A percentile compares a stretch with the other conserved stretches of the same genome.
These are phyloP conservation scores for Vidua macroura DNA, from an alignment of 2,113 vertebrate species.

Conservation along the genomic window DNA sequence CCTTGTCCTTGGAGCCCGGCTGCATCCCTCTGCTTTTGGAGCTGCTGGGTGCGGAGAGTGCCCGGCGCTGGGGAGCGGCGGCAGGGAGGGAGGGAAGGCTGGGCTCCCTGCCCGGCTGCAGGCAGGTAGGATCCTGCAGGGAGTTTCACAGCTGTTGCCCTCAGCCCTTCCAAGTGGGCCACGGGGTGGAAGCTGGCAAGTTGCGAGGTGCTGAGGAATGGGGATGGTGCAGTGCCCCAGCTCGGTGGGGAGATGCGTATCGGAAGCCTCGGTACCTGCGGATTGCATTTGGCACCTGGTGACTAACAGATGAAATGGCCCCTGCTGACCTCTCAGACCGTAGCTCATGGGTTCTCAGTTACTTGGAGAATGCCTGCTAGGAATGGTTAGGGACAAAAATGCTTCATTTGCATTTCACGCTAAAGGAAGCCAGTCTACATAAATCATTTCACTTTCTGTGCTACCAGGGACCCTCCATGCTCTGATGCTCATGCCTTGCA, in stretches of 20 bases:
- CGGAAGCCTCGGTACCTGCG: background rate
- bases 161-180: background rate
- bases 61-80: background rate
- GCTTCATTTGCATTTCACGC: fast-evolving
- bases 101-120: background rate
- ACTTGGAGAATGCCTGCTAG: background rate
- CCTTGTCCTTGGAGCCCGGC: fast-evolving
- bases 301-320: background rate
- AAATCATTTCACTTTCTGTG: background rate
- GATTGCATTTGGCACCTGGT: background rate
- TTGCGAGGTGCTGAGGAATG: background rate
- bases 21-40: fast-evolving
- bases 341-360: background rate
- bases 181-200: background rate
- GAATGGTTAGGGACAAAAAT: background rate
- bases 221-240: background rate
- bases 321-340: fast-evolving
- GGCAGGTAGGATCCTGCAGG: background rate
- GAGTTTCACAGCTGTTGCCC: background rate
- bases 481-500: fast-evolving
- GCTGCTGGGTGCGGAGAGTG: background rate
- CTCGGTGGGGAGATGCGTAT: background rate
- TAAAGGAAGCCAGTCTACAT: background rate
- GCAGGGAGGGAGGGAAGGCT: background rate
- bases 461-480: background rate